Conservation (phyloP, 2,888 invertebrate genomes). For the Thecophora atra region DNA sequence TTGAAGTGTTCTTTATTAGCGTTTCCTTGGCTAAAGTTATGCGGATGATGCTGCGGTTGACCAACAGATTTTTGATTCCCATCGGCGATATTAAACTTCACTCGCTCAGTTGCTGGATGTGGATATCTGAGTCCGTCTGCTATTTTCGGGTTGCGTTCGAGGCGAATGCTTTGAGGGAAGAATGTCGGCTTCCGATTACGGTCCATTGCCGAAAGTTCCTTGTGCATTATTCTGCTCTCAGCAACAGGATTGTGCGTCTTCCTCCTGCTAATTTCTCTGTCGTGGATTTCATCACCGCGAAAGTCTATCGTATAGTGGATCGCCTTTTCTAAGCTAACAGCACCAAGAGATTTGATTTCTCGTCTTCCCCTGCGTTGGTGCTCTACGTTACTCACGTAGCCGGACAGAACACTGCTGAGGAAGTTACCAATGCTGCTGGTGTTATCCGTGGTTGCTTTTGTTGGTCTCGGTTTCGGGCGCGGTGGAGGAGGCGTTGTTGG, state of each 20-base stretch:
- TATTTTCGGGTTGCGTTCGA: constrained; percentile 51
- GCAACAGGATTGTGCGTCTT: not conserved
- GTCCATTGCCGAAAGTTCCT: constrained; percentile 8
- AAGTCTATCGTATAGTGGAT: too few species aligned
- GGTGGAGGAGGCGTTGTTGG: constrained; percentile 41
- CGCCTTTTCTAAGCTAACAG: constrained; percentile 43
- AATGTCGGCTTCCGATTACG: constrained; percentile 27
- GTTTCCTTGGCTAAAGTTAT: constrained; percentile 36
- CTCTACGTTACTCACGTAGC: constrained; percentile 57
- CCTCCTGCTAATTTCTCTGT: constrained; percentile 49
- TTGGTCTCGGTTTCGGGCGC: constrained; percentile 47
- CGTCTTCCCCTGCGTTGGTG: constrained; percentile 52
- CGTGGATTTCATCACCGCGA: constrained; percentile 53
- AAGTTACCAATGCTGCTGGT: constrained; percentile 61
- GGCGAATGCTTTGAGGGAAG: constrained; percentile 39
- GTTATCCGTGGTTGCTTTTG: constrained; percentile 49
- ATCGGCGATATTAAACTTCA: constrained; percentile 37
- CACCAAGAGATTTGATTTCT: constrained; percentile 40
- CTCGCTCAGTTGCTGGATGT: constrained; percentile 37
- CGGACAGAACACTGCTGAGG: constrained; percentile 60
- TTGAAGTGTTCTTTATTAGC: constrained; percentile 50
- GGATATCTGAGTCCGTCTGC: constrained; percentile 56
- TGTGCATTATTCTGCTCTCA: constrained; percentile 52
- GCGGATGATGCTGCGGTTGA: constrained; percentile 27
- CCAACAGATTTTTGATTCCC: constrained; percentile 44